phyloP scores from a whole-genome alignment of 2,888 invertebrate genomes.

The Spatulosminthurus flaviceps region DNA sequence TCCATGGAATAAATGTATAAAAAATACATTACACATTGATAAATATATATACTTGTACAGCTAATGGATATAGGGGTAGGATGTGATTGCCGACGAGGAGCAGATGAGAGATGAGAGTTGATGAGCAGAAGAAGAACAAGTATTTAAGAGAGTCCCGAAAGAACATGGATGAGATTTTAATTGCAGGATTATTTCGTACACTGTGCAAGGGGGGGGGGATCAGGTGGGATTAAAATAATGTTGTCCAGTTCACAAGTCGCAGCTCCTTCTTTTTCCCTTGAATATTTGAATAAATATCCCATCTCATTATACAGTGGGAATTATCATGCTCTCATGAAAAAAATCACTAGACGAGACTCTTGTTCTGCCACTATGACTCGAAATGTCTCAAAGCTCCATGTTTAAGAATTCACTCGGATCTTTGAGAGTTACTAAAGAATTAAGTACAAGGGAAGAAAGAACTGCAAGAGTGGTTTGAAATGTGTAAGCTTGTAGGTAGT shows the following conservation, averaged over 20 bases:
- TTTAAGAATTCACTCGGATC: no score
- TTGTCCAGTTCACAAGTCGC: slow-evolving; percentile 12
- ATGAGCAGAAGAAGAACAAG: slow-evolving; percentile 40
- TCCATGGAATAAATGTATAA: no score
- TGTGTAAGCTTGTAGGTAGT: no score
- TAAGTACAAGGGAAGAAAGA: no score
- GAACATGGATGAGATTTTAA: slow-evolving; percentile 29
- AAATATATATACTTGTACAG: slow-evolving; percentile 11
- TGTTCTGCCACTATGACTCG: no score
- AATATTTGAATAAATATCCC: slow-evolving; percentile 36
- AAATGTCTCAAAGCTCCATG: no score
- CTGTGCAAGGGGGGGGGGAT: not conserved
- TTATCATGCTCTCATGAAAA: not conserved
- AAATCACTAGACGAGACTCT: no score
- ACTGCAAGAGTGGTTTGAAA: no score
- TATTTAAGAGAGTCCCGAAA: slow-evolving; percentile 18
- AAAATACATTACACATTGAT: no score
- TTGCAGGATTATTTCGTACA: slow-evolving; percentile 26
- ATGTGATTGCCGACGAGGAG: not conserved
- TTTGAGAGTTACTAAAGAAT: no score
- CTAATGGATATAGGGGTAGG: not conserved
- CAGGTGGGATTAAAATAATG: slow-evolving; percentile 32
- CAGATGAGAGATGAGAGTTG: slow-evolving; percentile 40
- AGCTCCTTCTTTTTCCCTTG: not conserved
- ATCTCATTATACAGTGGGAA: slow-evolving; percentile 8